Base-by-base conservation (phyloP, 2,888 invertebrate genomes). In the Amblyjoppa fuscipennis region DNA sequence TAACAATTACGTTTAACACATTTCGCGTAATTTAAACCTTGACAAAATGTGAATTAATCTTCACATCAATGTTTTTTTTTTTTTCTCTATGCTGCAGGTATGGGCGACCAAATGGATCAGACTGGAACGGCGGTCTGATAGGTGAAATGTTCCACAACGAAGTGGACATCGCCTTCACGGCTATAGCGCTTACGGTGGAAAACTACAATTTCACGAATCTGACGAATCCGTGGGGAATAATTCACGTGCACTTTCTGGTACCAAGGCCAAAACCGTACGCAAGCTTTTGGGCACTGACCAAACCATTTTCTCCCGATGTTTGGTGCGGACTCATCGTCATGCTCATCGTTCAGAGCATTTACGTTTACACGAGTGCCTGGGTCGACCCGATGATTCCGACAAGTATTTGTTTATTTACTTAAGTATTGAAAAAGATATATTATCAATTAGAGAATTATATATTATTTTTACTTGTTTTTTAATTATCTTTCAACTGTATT, bases 141-240 rank as follows among this genome's bases (percentile, higher is more conserved):
- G 89, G 91, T 28, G 90, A 90, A 82, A 34, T 91, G 1, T 56
- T 88, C 31, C 56, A 68, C 16, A 88, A 90, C 6, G 90, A 92
- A 86, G 91, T 92, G 81, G 92, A 93, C 66, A 75, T 93, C 2
- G 92, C 92, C 3, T 93, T 93, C 53, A 88, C 89, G n/a, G 89
- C 89, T 25, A 90, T 93, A 45, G 92, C 92, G 91, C 9, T 93
- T 31, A 92, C 88, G 2, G 25, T 84, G 0, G 89, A 90, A n/a
- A 89, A 90, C 6, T 83, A 87, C 49, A 7, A 53, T 1, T 91
- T 90, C 49, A 85, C 85, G 0, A 90, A 91, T 70, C 74, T 93
- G 13, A 88, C 92, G 2, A 88, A 87, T 6, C 90, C 93, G 0
- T 93, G 92, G 92, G 87, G 89, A 20, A 86, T 92, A 70, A 31